Percentiles rank a stretch among this genome's conserved stretches.
Conservation (phyloP, 2,888 invertebrate species). For the Volucella zonaria region DNA sequence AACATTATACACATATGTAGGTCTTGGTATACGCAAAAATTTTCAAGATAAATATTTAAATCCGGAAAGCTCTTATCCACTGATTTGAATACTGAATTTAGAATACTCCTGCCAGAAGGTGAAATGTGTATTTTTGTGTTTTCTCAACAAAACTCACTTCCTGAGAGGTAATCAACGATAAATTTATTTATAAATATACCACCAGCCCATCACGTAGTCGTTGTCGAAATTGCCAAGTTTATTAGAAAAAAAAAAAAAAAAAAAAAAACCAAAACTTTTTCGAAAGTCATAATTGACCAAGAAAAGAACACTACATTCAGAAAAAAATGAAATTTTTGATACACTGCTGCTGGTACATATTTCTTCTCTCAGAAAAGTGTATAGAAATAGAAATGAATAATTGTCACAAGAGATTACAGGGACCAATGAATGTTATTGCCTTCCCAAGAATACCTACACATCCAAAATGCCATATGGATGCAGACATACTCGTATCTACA, state of each 20-base stretch:
- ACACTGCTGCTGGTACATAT: constrained; percentile 19
- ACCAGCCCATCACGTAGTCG: constrained; percentile 16
- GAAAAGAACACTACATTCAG: not conserved
- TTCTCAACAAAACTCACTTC: constrained; percentile 59
- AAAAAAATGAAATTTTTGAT: not conserved
- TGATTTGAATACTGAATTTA: not conserved
- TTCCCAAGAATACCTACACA: not conserved
- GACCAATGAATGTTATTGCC: constrained; percentile 15
- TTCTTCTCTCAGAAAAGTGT: not conserved
- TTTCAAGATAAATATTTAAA: constrained; percentile 52
- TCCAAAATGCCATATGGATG: constrained; percentile 59
- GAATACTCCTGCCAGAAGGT: constrained; percentile 16
- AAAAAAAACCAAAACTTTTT: not conserved
- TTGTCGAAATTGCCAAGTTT: constrained; percentile 22
- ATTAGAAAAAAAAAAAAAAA: constrained; percentile 3
- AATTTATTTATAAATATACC: constrained; percentile 56
- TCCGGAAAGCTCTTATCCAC: constrained; percentile 24
- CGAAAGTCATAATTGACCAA: not conserved
- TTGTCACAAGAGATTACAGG: constrained; percentile 41
- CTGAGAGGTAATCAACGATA: constrained; percentile 31
- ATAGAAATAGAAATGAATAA: constrained; percentile 60
- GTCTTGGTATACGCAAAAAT: constrained; percentile 28
- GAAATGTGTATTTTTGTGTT: constrained; percentile 51
- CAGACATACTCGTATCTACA: constrained; percentile 19
- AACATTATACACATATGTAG: constrained; percentile 33